phyloP scores from a whole-genome alignment of 1,140 invertebrate genomes.

The Hycleus phaleratus region DNA sequence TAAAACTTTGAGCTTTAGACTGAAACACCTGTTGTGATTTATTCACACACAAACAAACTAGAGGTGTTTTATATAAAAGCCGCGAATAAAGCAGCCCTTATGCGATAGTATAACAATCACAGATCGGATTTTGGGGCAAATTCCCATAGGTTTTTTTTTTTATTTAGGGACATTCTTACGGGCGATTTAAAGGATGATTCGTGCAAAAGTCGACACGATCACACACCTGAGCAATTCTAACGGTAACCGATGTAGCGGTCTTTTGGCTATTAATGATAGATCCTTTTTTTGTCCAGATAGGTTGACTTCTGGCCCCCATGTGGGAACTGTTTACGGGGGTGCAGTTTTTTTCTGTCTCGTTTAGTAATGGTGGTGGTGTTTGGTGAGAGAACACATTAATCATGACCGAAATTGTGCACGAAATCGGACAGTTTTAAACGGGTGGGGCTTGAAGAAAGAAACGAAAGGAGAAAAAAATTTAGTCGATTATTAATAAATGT shows the following conservation, averaged over 20 bases:
- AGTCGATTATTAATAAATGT: neutral
- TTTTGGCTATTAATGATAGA: slow-evolving; percentile 16
- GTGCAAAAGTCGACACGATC: slow-evolving; percentile 19
- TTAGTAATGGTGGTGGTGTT: no score
- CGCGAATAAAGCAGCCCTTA: slow-evolving; percentile 11
- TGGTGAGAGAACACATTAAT: slow-evolving; percentile 16
- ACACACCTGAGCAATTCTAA: slow-evolving; percentile 3
- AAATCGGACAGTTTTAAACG: neutral
- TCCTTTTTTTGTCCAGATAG: slow-evolving; percentile 20
- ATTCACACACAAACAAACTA: neutral
- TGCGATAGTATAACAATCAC: no score
- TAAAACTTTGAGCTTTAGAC: no score
- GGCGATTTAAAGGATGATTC: neutral
- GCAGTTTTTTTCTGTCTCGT: no score
- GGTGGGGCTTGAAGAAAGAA: neutral
- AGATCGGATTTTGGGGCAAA: no score
- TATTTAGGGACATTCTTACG: no score
- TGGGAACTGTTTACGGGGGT: slow-evolving; percentile 16
- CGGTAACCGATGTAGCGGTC: slow-evolving; percentile 15
- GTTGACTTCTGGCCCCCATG: slow-evolving; percentile 22
- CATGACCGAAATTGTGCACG: neutral
- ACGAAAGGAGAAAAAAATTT: neutral
- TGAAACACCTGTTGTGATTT: slow-evolving; percentile 14
- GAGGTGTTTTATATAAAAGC: slow-evolving; percentile 19
- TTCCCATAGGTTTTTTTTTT: no score